Evolutionary conservation across 2,797 vertebrate genomes (phyloP), one percentile per base, ranked within the genome.

Genomic region (Fringilla coelebs): DNA sequence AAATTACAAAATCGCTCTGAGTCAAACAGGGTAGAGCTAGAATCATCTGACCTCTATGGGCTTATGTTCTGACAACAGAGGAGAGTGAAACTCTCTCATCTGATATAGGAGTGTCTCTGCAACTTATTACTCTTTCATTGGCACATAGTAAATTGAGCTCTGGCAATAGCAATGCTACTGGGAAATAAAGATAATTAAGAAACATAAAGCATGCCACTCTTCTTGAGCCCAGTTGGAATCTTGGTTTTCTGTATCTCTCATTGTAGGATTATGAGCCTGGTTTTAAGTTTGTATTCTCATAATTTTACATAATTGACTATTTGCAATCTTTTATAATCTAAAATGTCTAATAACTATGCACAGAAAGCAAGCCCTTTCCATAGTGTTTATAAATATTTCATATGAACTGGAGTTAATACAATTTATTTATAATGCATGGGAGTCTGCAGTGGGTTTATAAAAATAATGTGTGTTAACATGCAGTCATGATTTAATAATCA

Each of bases 121-220:
- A 92, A 77, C 93, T 97, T 96, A 97, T 96, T 97, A 96, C 92
- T 97, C 97, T 97, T 96, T 97, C 97, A 97, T 93, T 93, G 95
- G 95, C 95, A 95, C 85, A 91, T 62, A 93, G 94, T 97, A 97
- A 98, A 97, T 94, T 97, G 97, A 97, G 93, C 90, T 96, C 97
- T 97, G 95, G 97, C 93, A 97, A 94, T 77, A 97, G 96, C 89
- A 97, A 97, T 97, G 93, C 96, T 94, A 80, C 81, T 85, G 97
- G 96, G 97, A 97, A 97, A 96, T 97, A 97, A 97, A 98, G 97
- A 97, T 98, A 98, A 98, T 98, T 98, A 98, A 97, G 97, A 97
- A 97, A 97, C 96, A 97, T 98, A 98, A 98, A 98, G 96, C 96
- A 97, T 94, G 96, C 96, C 96, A 96, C 79, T 97, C 94, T 95